Conservation (phyloP, 2,113 vertebrate genomes). For the Oxyura jamaicensis region DNA sequence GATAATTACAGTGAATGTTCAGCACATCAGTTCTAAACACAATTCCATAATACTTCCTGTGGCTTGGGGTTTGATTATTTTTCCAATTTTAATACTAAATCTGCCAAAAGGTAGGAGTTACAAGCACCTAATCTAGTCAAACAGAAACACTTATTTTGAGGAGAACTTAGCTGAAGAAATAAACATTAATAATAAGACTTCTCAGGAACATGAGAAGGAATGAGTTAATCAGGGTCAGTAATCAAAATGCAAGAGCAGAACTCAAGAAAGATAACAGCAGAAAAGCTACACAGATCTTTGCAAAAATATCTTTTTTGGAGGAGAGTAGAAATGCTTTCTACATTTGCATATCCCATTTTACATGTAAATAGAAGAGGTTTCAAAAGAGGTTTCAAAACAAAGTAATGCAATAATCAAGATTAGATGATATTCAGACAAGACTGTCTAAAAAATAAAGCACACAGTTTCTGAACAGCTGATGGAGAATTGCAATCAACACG, state of each 20-base stretch:
- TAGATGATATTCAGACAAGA: background rate
- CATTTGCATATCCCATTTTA: background rate
- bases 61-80: background rate
- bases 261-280: background rate
- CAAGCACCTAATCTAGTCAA: background rate
- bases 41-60: background rate
- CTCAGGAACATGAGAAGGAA: background rate
- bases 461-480: background rate
- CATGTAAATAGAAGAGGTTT: background rate
- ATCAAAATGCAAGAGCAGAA: background rate
- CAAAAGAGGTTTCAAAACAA: background rate
- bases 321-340: background rate
- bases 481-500: background rate
- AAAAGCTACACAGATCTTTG: background rate
- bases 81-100: background rate
- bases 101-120: background rate
- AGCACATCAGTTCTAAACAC: background rate
- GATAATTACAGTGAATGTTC: background rate
- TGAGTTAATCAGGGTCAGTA: background rate
- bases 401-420: background rate
- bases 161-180: background rate
- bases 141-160: background rate
- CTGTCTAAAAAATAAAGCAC: background rate
- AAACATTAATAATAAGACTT: background rate
- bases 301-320: background rate